A percentile compares a stretch with the other conserved stretches of the same genome.
Conservation (phyloP, 2,888 invertebrate species). For the Gerris lacustris region DNA sequence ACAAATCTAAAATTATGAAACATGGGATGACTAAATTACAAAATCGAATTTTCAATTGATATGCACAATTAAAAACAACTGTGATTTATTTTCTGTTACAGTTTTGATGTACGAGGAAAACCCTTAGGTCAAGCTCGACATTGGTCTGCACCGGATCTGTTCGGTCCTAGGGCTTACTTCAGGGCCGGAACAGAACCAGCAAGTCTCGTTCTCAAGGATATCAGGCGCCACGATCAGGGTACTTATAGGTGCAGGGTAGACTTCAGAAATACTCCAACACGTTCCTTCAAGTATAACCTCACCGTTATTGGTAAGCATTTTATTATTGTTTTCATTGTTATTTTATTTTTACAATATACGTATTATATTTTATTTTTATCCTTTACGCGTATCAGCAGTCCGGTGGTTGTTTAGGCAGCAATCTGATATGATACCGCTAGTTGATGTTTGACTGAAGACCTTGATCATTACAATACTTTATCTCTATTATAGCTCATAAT, state of each 20-base stretch:
- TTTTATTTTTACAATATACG: background rate
- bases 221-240: slow-evolving; percentile 76
- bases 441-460: too few relatives aligned
- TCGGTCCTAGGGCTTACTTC: slow-evolving; percentile 77
- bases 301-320: slow-evolving; percentile 68
- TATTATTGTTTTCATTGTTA: background rate
- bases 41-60: too few relatives aligned
- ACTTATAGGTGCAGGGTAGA: slow-evolving; percentile 81
- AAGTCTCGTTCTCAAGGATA: slow-evolving; percentile 68
- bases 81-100: slow-evolving; percentile 39
- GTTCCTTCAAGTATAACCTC: slow-evolving; percentile 78
- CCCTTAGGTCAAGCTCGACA: slow-evolving; percentile 65
- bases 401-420: too few relatives aligned
- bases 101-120: slow-evolving; percentile 78
- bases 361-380: background rate
- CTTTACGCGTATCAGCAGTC: too few relatives aligned
- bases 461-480: too few relatives aligned
- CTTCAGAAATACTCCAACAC: slow-evolving; percentile 78
- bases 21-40: too few relatives aligned
- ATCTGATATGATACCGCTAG: too few relatives aligned
- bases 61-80: too few relatives aligned
- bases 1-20: too few relatives aligned
- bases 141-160: slow-evolving; percentile 74
- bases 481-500: too few relatives aligned
- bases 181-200: slow-evolving; percentile 65